A percentile compares a stretch with the other conserved stretches of the same genome.
Evolutionary conservation across 2,888 invertebrate species (phyloP).

Genomic region (Nematopogon swammerdamellus): DNA sequence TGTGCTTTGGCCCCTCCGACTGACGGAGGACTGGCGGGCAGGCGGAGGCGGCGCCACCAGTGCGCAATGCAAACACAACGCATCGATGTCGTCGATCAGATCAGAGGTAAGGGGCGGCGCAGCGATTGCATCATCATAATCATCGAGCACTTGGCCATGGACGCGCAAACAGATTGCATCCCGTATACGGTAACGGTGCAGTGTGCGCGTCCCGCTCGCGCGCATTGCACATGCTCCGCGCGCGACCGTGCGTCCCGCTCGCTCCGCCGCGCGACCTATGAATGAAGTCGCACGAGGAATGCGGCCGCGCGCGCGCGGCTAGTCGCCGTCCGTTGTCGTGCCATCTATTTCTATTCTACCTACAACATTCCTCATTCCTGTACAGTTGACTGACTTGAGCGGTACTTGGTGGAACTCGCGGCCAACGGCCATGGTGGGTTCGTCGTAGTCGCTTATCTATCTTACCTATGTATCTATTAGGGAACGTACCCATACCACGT

Average conservation of each 20-base stretch:
- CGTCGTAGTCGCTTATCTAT: too few relatives aligned
- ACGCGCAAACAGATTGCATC: conserved; percentile 46
- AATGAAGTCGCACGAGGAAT: conserved; percentile 56
- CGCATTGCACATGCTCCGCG: conserved; percentile 1
- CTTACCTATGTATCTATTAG: too few relatives aligned
- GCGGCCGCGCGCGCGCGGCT: conserved; percentile 57
- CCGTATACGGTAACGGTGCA: conserved; percentile 47
- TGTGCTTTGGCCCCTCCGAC: too few relatives aligned
- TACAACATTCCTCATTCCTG: neutral
- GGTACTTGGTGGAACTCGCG: too few relatives aligned
- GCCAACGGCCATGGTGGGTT: too few relatives aligned
- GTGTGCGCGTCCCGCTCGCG: conserved; percentile 29
- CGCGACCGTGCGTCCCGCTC: conserved; percentile 33
- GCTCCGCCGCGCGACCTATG: conserved; percentile 26
- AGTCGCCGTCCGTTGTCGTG: conserved; percentile 29
- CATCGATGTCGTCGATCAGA: neutral
- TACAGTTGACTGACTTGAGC: neutral
- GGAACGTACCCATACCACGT: too few relatives aligned
- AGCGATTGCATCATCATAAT: neutral
- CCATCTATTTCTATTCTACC: neutral
- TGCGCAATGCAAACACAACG: neutral
- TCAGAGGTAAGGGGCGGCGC: neutral
- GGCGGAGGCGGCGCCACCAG: neutral
- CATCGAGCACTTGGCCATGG: neutral
- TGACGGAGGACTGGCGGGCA: too few relatives aligned